Evolutionary conservation across 2,797 vertebrate genomes (phyloP), one percentile per base, ranked within the genome.

Genomic region (Hemibagrus guttatus): DNA sequence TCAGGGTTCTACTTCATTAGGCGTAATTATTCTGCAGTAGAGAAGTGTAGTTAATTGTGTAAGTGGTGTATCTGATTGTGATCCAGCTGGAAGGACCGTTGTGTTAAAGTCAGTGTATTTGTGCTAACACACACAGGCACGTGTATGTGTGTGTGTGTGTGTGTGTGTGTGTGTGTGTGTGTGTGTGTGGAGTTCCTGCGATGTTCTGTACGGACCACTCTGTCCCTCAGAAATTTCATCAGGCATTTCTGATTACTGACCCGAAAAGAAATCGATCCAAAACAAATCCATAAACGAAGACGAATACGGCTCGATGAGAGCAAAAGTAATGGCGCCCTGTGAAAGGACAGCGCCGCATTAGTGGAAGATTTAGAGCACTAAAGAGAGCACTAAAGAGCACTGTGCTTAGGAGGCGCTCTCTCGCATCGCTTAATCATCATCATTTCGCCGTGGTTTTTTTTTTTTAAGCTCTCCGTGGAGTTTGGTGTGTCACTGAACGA

Each of bases 1-100:
- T 59, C 69, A 31, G 56, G 16, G 71, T 75, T 84, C 39, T 84
- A 84, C 74, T 86, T 86, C 68, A 31, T 86, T 61, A 71, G 54
- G n/a, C 1, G 8, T 64, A 52, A 81, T 86, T 63, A 82, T 74
- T 64, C 79, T 61, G 56, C 26, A 82, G 58, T 74, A 63, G n/a
- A 85, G 26, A 31, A 68, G 63, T 56, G 0, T 46, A 39, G 63
- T 69, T 72, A 42, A 84, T 84, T 19, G 39, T 84, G 39, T 28
- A 75, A 63, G 58, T 35, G 17, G n/a, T 75, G 26, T 31, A 59
- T 84, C 35, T 74, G 66, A 61, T 74, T 74, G 69, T 13, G 31
- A 28, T 49, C 39, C 58, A 71, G 82, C 13, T 54, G 21, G 28
- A 78, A 56, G n/a, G 12, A 28, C 28, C n/a, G 17, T 12, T 16